Percentiles rank a stretch among this genome's conserved stretches.
Evolutionary conservation across 2,888 invertebrate genomes (phyloP).

Genomic region (Hyposoter didymator): DNA sequence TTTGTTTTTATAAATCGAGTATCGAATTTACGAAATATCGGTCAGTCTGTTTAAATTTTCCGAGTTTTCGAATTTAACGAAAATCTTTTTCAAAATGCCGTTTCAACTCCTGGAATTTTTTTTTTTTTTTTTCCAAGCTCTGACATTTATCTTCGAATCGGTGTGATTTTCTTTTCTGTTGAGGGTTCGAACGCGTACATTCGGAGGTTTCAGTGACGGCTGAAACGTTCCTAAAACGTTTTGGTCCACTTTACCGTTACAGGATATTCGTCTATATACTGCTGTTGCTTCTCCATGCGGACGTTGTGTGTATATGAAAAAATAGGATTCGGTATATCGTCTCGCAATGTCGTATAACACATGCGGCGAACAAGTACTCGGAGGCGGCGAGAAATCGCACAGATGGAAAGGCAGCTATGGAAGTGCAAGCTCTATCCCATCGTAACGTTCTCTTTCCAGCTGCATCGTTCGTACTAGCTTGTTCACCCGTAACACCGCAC

Average conservation of each 20-base stretch:
- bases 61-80: too few species aligned
- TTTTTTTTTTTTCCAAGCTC: conserved; percentile 2
- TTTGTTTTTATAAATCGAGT: too few species aligned
- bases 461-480: conserved; percentile 56
- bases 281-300: conserved; percentile 10
- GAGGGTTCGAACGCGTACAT: conserved; percentile 31
- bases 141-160: background rate
- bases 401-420: conserved; percentile 43
- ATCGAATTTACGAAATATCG: too few species aligned
- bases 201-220: conserved; percentile 29
- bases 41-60: too few species aligned
- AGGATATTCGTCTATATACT: conserved; percentile 25
- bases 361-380: conserved; percentile 31
- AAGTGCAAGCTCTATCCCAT: conserved; percentile 53
- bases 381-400: conserved; percentile 8
- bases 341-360: conserved; percentile 31
- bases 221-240: conserved; percentile 18
- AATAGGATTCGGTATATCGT: conserved; percentile 45
- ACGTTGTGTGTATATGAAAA: conserved; percentile 20
- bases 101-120: too few species aligned
- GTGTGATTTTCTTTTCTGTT: conserved; percentile 12
- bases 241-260: conserved; percentile 14
- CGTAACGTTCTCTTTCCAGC: conserved; percentile 56
- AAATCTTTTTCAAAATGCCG: too few species aligned
- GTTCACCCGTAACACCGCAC: conserved; percentile 45